Conservation (phyloP, 2,797 vertebrate genomes). For the Halcyon chelicuti region DNA sequence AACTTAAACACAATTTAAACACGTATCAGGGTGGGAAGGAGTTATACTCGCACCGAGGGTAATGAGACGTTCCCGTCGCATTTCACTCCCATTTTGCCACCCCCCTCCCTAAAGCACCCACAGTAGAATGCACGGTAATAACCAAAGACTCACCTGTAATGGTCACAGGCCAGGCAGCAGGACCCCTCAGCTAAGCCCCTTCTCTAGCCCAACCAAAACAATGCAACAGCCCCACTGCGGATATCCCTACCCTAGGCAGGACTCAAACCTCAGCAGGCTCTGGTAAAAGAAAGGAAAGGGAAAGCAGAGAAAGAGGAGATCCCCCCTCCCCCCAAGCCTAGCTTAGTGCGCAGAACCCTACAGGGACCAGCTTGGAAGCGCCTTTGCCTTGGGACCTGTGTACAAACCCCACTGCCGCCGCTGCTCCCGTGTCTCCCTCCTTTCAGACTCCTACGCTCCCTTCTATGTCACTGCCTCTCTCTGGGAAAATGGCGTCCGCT, state of each 20-base stretch:
- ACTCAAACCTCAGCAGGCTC: conserved; percentile 10
- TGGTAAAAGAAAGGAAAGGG: neutral
- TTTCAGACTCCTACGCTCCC: conserved; percentile 80
- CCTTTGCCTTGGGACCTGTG: conserved; percentile 57
- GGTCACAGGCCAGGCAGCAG: conserved; percentile 86
- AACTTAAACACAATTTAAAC: neutral
- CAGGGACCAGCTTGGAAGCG: conserved; percentile 10
- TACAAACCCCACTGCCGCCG: conserved; percentile 66
- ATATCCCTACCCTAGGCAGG: conserved; percentile 73
- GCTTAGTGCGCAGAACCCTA: conserved; percentile 5
- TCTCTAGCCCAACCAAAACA: conserved; percentile 90
- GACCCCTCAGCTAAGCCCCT: conserved; percentile 78
- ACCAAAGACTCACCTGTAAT: conserved; percentile 88
- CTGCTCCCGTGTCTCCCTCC: conserved; percentile 75
- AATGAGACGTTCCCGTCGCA: neutral
- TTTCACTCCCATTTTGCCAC: neutral
- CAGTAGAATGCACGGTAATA: neutral
- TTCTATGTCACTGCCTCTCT: conserved; percentile 90
- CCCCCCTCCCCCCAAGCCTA: conserved; percentile 38
- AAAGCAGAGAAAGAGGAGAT: conserved; percentile 28
- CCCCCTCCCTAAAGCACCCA: conserved; percentile 12
- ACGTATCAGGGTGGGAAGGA: neutral
- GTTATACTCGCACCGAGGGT: neutral
- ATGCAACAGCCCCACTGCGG: conserved; percentile 90
- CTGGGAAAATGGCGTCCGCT: conserved; percentile 99